Evolutionary conservation across 2,113 vertebrate genomes (phyloP).

Genomic region (Rhynchopsitta pachyrhyncha): DNA sequence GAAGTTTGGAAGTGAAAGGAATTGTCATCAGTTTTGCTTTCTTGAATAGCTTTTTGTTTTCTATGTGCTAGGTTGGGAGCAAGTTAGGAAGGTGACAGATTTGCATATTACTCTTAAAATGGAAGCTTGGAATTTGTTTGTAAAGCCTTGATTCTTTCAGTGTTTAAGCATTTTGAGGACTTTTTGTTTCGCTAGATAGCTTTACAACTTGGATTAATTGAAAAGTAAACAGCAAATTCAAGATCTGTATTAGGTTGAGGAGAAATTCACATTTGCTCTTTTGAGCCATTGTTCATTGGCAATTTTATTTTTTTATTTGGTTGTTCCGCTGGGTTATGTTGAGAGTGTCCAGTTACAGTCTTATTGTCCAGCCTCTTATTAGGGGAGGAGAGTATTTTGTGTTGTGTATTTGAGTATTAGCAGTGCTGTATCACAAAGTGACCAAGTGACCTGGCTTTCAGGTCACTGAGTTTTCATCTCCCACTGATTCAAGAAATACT

Average conservation of each 20-base stretch:
- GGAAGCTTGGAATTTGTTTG: neutral
- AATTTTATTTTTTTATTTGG: neutral
- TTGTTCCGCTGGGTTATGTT: neutral
- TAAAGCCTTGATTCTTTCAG: neutral
- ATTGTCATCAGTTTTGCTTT: neutral
- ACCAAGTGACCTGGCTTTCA: neutral
- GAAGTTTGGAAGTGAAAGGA: neutral
- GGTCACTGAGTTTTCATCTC: neutral
- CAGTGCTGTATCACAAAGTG: neutral
- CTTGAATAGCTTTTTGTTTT: neutral
- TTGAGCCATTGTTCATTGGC: neutral
- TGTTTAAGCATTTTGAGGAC: neutral
- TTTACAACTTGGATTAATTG: neutral
- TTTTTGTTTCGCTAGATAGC: neutral
- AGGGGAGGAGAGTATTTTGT: neutral
- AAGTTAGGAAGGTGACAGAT: neutral
- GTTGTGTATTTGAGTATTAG: neutral
- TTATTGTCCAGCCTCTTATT: neutral
- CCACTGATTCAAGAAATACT: neutral
- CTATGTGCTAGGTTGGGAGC: neutral
- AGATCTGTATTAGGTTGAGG: neutral
- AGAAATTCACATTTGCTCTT: neutral
- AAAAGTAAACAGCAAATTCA: neutral
- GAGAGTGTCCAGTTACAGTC: fast-evolving
- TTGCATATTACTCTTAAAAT: neutral